Base-by-base conservation (phyloP, 1,140 invertebrate genomes). In the Mya arenaria region DNA sequence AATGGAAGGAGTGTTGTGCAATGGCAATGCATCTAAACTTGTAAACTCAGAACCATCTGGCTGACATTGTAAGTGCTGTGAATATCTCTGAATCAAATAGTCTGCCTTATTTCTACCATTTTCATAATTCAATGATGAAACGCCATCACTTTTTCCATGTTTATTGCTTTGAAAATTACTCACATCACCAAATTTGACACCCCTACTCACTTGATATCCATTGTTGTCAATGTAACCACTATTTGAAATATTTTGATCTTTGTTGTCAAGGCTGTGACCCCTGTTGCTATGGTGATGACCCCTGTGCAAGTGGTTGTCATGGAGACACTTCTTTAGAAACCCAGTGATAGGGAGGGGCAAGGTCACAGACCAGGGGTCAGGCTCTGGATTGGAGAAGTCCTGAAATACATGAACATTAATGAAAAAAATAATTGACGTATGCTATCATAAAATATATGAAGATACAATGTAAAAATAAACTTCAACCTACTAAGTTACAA, bases 321-420 rank as follows among this genome's bases (percentile, higher is more conserved):
- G 87, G 28, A 60, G 58, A 79, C 89, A 90, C 52, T 83, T 87
- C 34, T 85, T 83, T 0, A 89, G 63, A 72, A 84, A 89, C 25
- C 88, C 88, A 52, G 88, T 85, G 25, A 90, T 85, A 13, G 89
- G 89, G n/a, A 89, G 78, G 3, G 88, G 87, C 75, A 89, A 60
- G 30, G 83, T 72, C 4, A 88, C 71, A 34, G 84, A 78, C 86
- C 87, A 89, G 0, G 88, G 86, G 62, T 89, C 86, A 32, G 88
- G 89, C 65, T 90, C 88, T 52, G 88, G 79, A 5, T 80, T 41
- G 34, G 32, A 71, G 30, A 87, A 86, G 39, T 90, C 86, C 89
- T 90, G 68, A 23, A 84, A 83, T n/a, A n/a, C 60, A 63, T 63
- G 34, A 63, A 32, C n/a, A n/a, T n/a, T n/a, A n/a, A n/a, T n/a